Evolutionary conservation across 1,140 invertebrate species (phyloP).

Genomic region (Bombus haemorrhoidalis): DNA sequence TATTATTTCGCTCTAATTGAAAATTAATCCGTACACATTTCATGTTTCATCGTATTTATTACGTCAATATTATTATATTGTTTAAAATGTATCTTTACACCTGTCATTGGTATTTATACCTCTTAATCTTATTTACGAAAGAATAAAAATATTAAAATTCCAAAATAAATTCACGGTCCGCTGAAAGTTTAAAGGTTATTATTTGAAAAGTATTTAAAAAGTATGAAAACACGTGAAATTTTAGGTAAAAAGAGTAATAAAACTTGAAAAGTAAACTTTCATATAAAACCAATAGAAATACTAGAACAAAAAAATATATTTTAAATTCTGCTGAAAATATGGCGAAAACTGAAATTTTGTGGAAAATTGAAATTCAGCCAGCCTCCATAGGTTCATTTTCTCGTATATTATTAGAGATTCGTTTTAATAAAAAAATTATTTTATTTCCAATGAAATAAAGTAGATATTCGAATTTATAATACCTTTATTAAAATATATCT

Average conservation of each 20-base stretch:
- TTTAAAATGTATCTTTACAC: too few species aligned
- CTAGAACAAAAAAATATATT: too few species aligned
- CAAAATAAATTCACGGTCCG: neutral
- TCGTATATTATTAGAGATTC: neutral
- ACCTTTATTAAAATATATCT: slow-evolving; percentile 10
- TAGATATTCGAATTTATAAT: neutral
- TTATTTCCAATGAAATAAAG: neutral
- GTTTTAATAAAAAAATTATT: neutral
- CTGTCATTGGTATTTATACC: too few species aligned
- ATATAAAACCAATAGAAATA: too few species aligned
- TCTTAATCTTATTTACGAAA: neutral
- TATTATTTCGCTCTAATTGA: neutral
- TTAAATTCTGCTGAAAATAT: too few species aligned
- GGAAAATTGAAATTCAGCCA: neutral
- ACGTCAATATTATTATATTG: too few species aligned
- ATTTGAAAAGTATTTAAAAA: neutral
- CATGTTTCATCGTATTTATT: neutral
- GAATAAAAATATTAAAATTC: neutral
- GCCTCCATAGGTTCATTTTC: too few species aligned
- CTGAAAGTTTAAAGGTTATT: neutral
- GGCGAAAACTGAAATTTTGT: neutral
- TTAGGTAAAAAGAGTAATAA: neutral
- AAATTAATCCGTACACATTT: neutral
- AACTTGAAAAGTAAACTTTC: neutral
- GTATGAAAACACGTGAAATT: neutral